These are phyloP conservation scores for Lepus americanus DNA, from an alignment of 2,113 vertebrate species.

Conservation along the genomic window DNA sequence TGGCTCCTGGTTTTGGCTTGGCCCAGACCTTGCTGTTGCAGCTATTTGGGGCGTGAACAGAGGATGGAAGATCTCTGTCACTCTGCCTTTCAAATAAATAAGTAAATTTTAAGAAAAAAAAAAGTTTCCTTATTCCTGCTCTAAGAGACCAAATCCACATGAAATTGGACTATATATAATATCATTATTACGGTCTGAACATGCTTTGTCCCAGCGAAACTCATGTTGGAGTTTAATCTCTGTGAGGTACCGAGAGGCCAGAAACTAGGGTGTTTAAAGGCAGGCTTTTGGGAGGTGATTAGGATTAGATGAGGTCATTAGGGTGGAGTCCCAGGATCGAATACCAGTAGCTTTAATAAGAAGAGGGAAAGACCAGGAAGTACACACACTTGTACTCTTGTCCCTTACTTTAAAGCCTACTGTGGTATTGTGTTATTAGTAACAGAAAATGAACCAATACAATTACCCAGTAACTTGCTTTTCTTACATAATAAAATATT, in stretches of 20 bases:
- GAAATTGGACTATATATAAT: background rate
- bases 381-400: background rate
- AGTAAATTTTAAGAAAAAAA: background rate
- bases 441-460: background rate
- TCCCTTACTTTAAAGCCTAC: background rate
- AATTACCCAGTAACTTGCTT: background rate
- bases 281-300: background rate
- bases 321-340: background rate
- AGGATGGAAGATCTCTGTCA: too few relatives aligned
- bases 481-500: constrained; percentile 35
- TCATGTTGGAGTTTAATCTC: background rate
- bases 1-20: too few relatives aligned
- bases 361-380: background rate
- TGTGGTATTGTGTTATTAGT: background rate
- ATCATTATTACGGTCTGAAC: background rate
- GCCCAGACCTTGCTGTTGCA: too few relatives aligned
- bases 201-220: background rate
- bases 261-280: background rate
- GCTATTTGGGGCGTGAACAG: too few relatives aligned
- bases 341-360: background rate
- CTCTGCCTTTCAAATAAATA: too few relatives aligned
- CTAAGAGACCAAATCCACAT: constrained; percentile 39
- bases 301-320: background rate
- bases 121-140: background rate
- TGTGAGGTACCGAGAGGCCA: background rate